A percentile compares a stretch with the other conserved stretches of the same genome.
Evolutionary conservation across 2,888 invertebrate genomes (phyloP).

Genomic region (Piscicola geometra): DNA sequence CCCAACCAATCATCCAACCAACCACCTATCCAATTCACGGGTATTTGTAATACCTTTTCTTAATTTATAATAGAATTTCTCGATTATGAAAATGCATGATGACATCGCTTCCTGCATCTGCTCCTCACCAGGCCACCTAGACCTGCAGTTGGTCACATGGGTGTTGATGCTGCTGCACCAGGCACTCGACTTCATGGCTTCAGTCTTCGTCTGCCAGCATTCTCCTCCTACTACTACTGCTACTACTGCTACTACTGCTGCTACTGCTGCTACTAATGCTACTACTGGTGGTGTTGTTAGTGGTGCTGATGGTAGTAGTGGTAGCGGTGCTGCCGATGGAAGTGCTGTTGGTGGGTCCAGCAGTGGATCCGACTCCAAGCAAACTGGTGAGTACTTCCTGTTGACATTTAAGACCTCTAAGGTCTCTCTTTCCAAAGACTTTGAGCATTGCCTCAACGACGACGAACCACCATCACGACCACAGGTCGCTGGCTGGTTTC

Average conservation of each 20-base stretch:
- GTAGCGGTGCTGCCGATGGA: too few relatives aligned
- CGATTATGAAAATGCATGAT: too few relatives aligned
- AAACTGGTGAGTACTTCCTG: not conserved
- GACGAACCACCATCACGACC: too few relatives aligned
- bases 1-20: too few relatives aligned
- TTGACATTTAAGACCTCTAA: too few relatives aligned
- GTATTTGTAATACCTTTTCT: conserved; percentile 58
- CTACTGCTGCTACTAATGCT: too few relatives aligned
- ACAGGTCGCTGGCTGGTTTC: not conserved
- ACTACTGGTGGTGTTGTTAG: too few relatives aligned
- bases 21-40: not conserved
- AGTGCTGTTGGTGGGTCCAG: not conserved
- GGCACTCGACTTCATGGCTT: conserved; percentile 58
- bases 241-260: not conserved
- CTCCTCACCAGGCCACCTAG: conserved; percentile 49
- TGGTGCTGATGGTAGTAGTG: too few relatives aligned
- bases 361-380: too few relatives aligned
- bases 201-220: not conserved
- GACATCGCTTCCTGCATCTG: conserved; percentile 46
- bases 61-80: too few relatives aligned
- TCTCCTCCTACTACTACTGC: not conserved
- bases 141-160: conserved; percentile 70
- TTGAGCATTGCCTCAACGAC: too few relatives aligned
- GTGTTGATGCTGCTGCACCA: conserved; percentile 70
- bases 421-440: too few relatives aligned